Base-by-base conservation (phyloP, 1,140 invertebrate species). In the Pachyrhynchus sulphureomaculatus region DNA sequence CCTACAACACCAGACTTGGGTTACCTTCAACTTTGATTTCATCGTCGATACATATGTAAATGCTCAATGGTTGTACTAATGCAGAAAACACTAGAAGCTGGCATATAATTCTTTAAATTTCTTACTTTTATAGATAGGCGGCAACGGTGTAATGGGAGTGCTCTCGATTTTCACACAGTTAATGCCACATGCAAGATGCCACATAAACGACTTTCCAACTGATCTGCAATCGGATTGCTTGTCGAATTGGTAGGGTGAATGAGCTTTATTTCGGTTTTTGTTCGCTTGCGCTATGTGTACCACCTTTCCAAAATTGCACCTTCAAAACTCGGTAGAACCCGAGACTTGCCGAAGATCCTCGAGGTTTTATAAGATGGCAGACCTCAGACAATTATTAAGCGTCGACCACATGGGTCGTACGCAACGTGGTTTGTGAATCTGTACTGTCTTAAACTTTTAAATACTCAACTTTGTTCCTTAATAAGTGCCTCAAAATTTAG, bases 361-460 rank as follows among this genome's bases (percentile, higher is more conserved):
- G 69, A 70, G 47, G 15, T 34, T 8, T 33, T 3, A 39, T 65
- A 75, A 74, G 60, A 74, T 74, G 72, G 73, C 73, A 66, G 47
- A 1, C 45, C n/a, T 21, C 53, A 44, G 67, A 49, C 63, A 26
- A 39, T 70, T 72, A 70, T 62, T 73, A 64, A 66, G 72, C 71
- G 73, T 69, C 72, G 73, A 72, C 73, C 73, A 66, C 72, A 75
- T 75, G 72, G 73, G 73, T 75, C 73, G 73, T 60, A 68, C 72
- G 73, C 73, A 70, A 70, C 69, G 69, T 72, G 71, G 65, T 70
- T 66, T 33, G 56, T 29, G 21, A 48, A 5, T 36, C 17, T 55
- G 3, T 33, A 8, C 9, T 36, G 6, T 56, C 42, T 6, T 29
- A 13, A 10, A 32, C 18, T 53, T 53, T 53, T 23, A 55, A 42